Base-by-base conservation (phyloP, 23 tunicate genomes). In the Corella eumyota region DNA sequence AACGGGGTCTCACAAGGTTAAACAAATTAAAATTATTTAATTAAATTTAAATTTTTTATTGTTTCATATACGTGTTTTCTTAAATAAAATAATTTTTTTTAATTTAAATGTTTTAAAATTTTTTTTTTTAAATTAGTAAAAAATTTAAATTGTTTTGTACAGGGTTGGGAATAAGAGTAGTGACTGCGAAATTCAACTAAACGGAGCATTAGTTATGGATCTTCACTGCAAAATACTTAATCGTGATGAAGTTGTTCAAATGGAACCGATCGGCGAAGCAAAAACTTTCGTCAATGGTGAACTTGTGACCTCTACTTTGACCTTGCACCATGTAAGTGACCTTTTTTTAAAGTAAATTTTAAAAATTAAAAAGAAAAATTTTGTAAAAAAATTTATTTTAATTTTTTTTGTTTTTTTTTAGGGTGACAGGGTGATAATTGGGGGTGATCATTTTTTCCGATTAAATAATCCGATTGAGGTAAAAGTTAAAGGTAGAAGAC, bases 371-470 rank as follows among this genome's bases (percentile, higher is more conserved):
- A 40, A 11, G 11, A 9, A 9, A 9, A 40, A 40, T 9, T 9
- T 40, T 40, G 15, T 9, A 40, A 40, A 40, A 40, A 9, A 40
- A 40, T 9, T 40, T 40, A 40, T 9, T 9, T 9, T 9, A 28
- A 60, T 0, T 27, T 0, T 28, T 17, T 60, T 22, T 60, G 0
- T 1, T 1, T 30, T 40, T 36, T 62, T 54, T n/a, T 27, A 84
- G 94, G 94, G 78, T 23, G 94, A 84, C 50, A 76, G 94, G 23
- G 67, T 84, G 40, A 60, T 84, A 20, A 84, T 84, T 48, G 94
- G 77, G 0, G 94, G 94, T 7, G 94, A 84, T 36, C 94, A 84
- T 35, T 84, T 84, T 54, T 84, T 84, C 61, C 94, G 94, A 34
- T 59, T 84, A 25, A 84, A 84, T 46, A 80, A 84, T 70, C 94